Percentiles rank a stretch among this genome's conserved stretches.
Evolutionary conservation across 30 jellyfish, hydroid and myxozoan species (phyloP).

Genomic region (Phacellophora camtschatica): DNA sequence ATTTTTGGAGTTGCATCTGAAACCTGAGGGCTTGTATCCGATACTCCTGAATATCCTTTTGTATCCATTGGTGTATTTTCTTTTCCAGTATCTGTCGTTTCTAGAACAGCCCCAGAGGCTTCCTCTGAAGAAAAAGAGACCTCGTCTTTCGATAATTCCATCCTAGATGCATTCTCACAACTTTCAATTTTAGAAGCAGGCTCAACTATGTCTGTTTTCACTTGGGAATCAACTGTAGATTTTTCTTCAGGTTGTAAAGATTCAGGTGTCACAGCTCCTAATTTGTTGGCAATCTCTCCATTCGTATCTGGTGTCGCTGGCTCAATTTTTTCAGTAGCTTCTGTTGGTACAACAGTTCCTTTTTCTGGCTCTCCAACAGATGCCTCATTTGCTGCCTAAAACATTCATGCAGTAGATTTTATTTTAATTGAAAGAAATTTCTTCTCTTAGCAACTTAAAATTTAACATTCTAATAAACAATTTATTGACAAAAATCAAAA

Average conservation of each 20-base stretch:
- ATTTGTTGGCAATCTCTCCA: not conserved
- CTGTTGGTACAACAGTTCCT: constrained; percentile 5
- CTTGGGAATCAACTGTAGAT: not conserved
- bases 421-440: no score
- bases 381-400: not conserved
- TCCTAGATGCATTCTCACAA: not conserved
- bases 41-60: not conserved
- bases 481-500: no score
- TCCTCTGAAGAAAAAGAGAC: not conserved
- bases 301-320: not conserved
- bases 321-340: not conserved
- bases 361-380: not conserved
- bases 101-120: not conserved
- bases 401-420: no score
- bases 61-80: not conserved
- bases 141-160: not conserved
- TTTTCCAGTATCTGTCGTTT: not conserved
- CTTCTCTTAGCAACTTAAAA: no score
- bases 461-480: no score
- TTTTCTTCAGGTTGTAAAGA: not conserved
- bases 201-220: not conserved
- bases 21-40: not conserved
- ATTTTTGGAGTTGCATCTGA: not conserved
- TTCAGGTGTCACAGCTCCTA: not conserved
- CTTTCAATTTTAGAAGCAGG: not conserved